Evolutionary conservation across 2,113 vertebrate genomes (phyloP).

Genomic region (Rhadina sibilatrix): DNA sequence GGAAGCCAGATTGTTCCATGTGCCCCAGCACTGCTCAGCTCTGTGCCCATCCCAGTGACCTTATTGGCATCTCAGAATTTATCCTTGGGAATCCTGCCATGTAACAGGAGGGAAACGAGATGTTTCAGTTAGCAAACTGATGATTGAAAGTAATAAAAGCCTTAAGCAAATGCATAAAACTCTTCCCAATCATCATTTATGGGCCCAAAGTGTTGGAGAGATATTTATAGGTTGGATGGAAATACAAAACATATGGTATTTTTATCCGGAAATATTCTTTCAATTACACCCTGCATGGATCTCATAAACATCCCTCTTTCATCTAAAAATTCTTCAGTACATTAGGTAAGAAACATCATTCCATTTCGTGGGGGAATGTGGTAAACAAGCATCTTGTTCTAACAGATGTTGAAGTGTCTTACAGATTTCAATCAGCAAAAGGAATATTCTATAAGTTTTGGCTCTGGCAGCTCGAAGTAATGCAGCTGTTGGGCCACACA

Average conservation of each 20-base stretch:
- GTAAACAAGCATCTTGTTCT: slow-evolving; percentile 53
- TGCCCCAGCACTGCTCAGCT: background rate
- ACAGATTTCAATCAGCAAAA: slow-evolving; percentile 26
- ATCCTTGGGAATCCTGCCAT: slow-evolving; percentile 1
- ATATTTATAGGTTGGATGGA: slow-evolving; percentile 71
- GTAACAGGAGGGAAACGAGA: slow-evolving; percentile 26
- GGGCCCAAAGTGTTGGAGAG: slow-evolving; percentile 60
- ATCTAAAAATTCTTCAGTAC: slow-evolving; percentile 58
- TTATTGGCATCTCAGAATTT: background rate
- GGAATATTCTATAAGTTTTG: background rate
- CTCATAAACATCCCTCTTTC: slow-evolving; percentile 62
- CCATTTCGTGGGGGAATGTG: slow-evolving; percentile 8
- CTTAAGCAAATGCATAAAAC: slow-evolving; percentile 61
- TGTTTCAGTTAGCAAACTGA: slow-evolving; percentile 49
- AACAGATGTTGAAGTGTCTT: slow-evolving; percentile 52
- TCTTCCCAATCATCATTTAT: slow-evolving; percentile 57
- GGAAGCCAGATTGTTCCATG: background rate
- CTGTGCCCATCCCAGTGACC: background rate
- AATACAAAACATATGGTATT: slow-evolving; percentile 68
- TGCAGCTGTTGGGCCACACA: slow-evolving; percentile 32
- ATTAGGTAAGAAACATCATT: slow-evolving; percentile 52
- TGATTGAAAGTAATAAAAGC: slow-evolving; percentile 63
- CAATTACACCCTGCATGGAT: slow-evolving; percentile 44
- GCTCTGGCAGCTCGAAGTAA: background rate
- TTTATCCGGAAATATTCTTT: slow-evolving; percentile 69